phyloP scores from a whole-genome alignment of 2,797 vertebrate genomes.

The Peromyscus attwateri region DNA sequence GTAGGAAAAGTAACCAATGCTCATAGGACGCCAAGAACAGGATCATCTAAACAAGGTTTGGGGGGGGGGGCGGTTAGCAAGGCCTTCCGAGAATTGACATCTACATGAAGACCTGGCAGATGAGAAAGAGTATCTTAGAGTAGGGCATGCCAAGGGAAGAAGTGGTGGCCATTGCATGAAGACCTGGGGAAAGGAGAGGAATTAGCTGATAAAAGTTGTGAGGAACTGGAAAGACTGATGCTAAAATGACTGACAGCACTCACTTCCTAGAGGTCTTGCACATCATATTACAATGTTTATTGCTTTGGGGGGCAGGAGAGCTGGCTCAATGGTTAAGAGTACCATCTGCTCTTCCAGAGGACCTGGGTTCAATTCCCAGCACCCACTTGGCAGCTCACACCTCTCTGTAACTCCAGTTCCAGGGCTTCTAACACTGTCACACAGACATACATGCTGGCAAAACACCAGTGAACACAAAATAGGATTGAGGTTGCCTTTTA shows the following conservation, averaged over 20 bases:
- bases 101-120: neutral
- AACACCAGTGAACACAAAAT: neutral
- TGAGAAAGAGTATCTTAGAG: neutral
- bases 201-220: neutral
- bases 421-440: neutral
- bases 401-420: neutral
- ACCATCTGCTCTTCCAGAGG: neutral
- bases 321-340: neutral
- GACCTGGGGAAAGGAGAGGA: neutral
- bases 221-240: neutral
- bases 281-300: neutral
- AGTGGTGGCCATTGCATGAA: neutral
- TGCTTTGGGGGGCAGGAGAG: neutral
- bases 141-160: neutral
- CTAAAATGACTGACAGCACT: neutral
- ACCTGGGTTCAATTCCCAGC: neutral
- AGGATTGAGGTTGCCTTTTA: neutral
- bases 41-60: neutral
- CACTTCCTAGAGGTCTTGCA: neutral
- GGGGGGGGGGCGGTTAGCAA: neutral
- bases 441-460: neutral
- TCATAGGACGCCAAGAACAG: neutral
- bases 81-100: neutral
- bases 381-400: neutral
- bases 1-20: neutral